phyloP scores from a whole-genome alignment of 2,888 invertebrate species.

The Melieria picta region DNA sequence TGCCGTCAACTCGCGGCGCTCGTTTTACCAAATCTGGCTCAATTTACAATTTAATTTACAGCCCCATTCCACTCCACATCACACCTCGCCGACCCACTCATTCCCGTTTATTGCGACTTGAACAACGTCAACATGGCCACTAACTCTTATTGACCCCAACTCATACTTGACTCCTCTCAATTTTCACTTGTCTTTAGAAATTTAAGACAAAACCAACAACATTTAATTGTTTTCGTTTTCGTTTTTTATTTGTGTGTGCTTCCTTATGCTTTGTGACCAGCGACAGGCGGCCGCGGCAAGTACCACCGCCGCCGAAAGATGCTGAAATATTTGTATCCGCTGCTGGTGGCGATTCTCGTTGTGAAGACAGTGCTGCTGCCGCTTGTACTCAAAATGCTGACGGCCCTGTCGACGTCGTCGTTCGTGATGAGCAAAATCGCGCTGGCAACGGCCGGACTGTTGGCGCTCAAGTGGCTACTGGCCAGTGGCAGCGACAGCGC shows the following conservation, averaged over 20 bases:
- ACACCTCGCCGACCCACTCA: too few species aligned
- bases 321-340: conserved; percentile 71
- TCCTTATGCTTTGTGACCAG: neutral
- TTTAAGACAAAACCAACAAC: too few species aligned
- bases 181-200: too few species aligned
- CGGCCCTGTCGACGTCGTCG: conserved; percentile 72
- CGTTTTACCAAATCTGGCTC: too few species aligned
- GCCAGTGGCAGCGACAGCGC: conserved; percentile 35
- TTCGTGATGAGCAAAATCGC: conserved; percentile 65
- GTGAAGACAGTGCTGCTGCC: conserved; percentile 76
- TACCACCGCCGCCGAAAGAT: conserved; percentile 66
- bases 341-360: conserved; percentile 73
- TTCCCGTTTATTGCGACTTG: too few species aligned
- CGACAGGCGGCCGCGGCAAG: conserved; percentile 55
- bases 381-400: conserved; percentile 74
- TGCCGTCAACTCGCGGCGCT: too few species aligned
- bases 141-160: too few species aligned
- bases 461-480: conserved; percentile 59
- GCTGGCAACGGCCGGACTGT: conserved; percentile 54
- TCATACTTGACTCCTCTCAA: too few species aligned
- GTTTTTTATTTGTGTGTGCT: neutral
- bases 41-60: too few species aligned
- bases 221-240: neutral
- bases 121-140: too few species aligned
- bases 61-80: too few species aligned